Base-by-base conservation (phyloP, 2,797 vertebrate genomes). In the Mus minutoides region DNA sequence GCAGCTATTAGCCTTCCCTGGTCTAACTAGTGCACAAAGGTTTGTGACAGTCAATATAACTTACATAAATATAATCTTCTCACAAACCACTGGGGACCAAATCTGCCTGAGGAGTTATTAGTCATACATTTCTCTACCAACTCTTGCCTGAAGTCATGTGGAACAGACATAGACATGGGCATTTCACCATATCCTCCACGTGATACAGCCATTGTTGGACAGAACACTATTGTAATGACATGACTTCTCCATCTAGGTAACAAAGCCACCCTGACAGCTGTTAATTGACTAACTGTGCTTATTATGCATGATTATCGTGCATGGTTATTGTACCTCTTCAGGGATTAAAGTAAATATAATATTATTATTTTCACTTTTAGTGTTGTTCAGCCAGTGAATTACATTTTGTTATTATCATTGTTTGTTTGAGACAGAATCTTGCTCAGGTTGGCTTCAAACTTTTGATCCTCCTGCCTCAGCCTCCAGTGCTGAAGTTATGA, bases 301-400 rank as follows among this genome's bases (percentile, higher is more conserved):
- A 40, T 76, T 90, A 46, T 94, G 24, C 58, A 62, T 60, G 58
- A 19, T 56, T 56, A 56, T 56, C 21, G 56, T 56, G 6, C 56
- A 56, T 56, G 56, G 24, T 60, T 60, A 60, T 60, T 60, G 22
- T n/a, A 79, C 22, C 52, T 40, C 73, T 92, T 80, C 52, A 71
- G 26, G 60, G 40, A 24, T 37, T 75, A 77, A 34, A 71, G n/a
- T 43, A 91, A 82, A 91, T 89, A 49, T 6, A 75, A 71, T 67
- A 67, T 67, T 19, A 40, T 84, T 84, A 31, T 91, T 94, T 76
- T 60, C 14, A 91, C 17, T 94, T 24, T 46, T 64, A 82, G n/a
- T 92, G 83, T 92, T 90, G 49, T 90, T 92, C 52, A 43, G 69
- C 26, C 58, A 64, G 22, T 88, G 79, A 93, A 24, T 92, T 87